Evolutionary conservation across 2,113 vertebrate genomes (phyloP).

Genomic region (Prietella phreatophila): DNA sequence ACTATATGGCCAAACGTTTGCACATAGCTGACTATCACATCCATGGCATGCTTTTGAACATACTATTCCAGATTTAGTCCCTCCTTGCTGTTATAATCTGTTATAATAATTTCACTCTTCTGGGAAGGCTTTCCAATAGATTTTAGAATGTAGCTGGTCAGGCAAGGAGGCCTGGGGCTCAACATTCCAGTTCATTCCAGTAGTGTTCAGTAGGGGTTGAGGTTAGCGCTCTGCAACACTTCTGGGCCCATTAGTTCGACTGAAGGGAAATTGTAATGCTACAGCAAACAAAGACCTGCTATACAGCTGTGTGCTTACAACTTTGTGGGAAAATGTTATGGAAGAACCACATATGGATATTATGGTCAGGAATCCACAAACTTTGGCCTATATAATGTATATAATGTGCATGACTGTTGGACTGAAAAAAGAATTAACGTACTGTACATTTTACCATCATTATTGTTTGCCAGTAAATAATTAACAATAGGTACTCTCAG

Average conservation of each 20-base stretch:
- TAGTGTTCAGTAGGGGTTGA: too few species aligned
- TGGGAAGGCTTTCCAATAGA: neutral
- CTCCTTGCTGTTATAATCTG: neutral
- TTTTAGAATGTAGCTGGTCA: neutral
- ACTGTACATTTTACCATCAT: neutral
- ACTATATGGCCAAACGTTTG: neutral
- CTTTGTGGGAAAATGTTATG: too few species aligned
- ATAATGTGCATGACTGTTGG: neutral
- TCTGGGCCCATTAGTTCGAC: neutral
- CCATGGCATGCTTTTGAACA: neutral
- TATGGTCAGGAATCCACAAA: neutral
- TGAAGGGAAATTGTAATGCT: neutral
- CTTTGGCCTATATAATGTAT: neutral
- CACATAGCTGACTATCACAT: neutral
- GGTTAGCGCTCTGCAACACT: too few species aligned
- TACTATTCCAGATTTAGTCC: neutral
- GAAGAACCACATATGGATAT: neutral
- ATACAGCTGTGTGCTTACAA: neutral
- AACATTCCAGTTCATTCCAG: too few species aligned
- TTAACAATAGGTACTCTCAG: neutral
- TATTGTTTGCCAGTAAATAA: neutral
- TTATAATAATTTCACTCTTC: neutral
- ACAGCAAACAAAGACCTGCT: neutral
- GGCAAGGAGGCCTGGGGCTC: too few species aligned
- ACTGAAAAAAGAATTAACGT: neutral